Evolutionary conservation across 2,888 invertebrate species (phyloP).

Genomic region (Drosophila merina): DNA sequence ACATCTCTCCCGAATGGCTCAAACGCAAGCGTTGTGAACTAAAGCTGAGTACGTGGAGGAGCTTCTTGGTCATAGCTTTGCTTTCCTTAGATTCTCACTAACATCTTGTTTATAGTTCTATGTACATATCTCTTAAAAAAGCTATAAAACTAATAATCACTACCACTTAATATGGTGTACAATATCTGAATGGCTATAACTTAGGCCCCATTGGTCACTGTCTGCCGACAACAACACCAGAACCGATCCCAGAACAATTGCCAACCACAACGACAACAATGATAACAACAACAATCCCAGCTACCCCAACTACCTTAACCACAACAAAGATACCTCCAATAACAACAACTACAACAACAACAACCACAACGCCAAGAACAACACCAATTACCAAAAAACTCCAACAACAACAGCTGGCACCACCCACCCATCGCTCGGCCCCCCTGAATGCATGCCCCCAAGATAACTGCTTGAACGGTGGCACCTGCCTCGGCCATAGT

Average conservation of each 20-base stretch:
- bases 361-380: constrained; percentile 38
- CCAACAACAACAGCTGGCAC: constrained; percentile 45
- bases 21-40: constrained; percentile 83
- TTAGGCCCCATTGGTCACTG: constrained; percentile 84
- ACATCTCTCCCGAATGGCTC: constrained; percentile 82
- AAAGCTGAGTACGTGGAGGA: constrained; percentile 77
- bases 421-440: constrained; percentile 80
- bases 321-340: constrained; percentile 52
- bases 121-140: no score
- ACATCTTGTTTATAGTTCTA: no score
- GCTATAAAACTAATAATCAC: constrained; percentile 8
- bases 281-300: constrained; percentile 47
- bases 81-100: background rate
- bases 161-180: constrained; percentile 10
- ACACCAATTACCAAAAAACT: constrained; percentile 40
- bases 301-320: constrained; percentile 44
- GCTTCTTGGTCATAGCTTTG: background rate
- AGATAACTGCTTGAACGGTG: constrained; percentile 88
- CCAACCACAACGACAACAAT: constrained; percentile 39
- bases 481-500: constrained; percentile 88
- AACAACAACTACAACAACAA: constrained; percentile 39
- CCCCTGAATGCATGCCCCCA: constrained; percentile 84
- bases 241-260: constrained; percentile 59
- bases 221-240: constrained; percentile 78
- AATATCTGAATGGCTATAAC: constrained; percentile 32